Evolutionary conservation across 2,113 vertebrate species (phyloP).

Genomic region (Thymallus thymallus): DNA sequence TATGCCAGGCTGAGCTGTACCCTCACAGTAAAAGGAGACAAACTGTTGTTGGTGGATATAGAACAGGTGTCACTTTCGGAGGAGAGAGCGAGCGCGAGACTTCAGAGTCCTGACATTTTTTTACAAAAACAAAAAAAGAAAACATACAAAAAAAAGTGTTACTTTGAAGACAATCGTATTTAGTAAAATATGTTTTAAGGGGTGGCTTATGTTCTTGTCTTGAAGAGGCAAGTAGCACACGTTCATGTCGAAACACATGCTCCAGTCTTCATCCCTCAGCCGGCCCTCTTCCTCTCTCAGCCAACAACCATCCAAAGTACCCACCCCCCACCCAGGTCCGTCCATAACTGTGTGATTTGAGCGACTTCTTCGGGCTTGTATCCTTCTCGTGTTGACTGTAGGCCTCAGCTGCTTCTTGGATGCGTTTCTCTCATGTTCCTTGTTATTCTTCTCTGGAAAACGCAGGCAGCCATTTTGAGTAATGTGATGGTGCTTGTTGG

Average conservation of each 20-base stretch:
- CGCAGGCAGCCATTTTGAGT: conserved; percentile 62
- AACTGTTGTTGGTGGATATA: conserved; percentile 48
- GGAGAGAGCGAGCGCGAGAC: conserved; percentile 50
- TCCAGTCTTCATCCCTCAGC: conserved; percentile 54
- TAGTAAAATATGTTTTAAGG: conserved; percentile 77
- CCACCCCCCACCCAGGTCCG: conserved; percentile 43
- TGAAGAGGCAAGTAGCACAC: conserved; percentile 67
- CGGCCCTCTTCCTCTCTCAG: conserved; percentile 22
- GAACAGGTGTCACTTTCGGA: conserved; percentile 61
- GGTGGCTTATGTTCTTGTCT: conserved; percentile 76
- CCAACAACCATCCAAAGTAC: conserved; percentile 65
- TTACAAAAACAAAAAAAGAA: conserved; percentile 64
- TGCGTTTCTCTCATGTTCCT: conserved; percentile 57
- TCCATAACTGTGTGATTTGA: conserved; percentile 80
- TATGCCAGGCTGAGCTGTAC: conserved; percentile 62
- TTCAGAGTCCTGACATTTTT: conserved; percentile 70
- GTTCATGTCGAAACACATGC: conserved; percentile 61
- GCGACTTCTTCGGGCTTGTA: conserved; percentile 77
- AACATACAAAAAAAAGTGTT: conserved; percentile 66
- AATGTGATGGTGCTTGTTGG: conserved; percentile 55
- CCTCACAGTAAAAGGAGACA: conserved; percentile 50
- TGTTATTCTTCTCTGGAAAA: conserved; percentile 50
- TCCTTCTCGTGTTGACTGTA: conserved; percentile 78
- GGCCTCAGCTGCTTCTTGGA: conserved; percentile 82
- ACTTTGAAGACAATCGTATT: conserved; percentile 91